A percentile compares a stretch with the other conserved stretches of the same genome.
phyloP scores from a whole-genome alignment of 2,797 vertebrate genomes.

The Decapterus maruadsi region DNA sequence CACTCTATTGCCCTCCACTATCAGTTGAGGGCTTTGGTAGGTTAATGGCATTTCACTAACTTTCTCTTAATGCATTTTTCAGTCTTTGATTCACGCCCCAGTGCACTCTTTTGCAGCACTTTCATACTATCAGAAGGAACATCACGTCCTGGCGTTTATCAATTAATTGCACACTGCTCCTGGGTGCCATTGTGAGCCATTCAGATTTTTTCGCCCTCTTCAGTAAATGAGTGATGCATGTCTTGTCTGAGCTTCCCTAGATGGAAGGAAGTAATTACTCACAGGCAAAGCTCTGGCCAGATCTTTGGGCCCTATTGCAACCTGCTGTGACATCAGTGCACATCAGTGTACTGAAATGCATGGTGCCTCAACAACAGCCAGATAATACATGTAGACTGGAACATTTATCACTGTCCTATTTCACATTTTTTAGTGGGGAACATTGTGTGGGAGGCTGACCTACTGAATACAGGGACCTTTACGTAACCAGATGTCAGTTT shows the following conservation, averaged over 20 bases:
- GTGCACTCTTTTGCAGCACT: slow-evolving; percentile 75
- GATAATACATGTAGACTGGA: slow-evolving; percentile 8
- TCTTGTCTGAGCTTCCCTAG: slow-evolving; percentile 65
- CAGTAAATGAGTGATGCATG: slow-evolving; percentile 78
- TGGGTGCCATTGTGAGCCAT: slow-evolving; percentile 76
- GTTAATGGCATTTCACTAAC: slow-evolving; percentile 85
- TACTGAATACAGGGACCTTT: neutral
- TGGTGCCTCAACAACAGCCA: neutral
- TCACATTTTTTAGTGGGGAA: neutral
- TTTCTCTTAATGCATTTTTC: slow-evolving; percentile 82
- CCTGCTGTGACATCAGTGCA: slow-evolving; percentile 47
- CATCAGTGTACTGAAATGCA: slow-evolving; percentile 14
- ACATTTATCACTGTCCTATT: slow-evolving; percentile 18
- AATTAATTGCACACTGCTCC: slow-evolving; percentile 84
- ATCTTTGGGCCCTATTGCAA: slow-evolving; percentile 56
- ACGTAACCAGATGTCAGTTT: neutral
- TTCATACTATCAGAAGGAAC: slow-evolving; percentile 78
- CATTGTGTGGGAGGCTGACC: neutral
- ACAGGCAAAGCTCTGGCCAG: slow-evolving; percentile 65
- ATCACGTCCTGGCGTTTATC: slow-evolving; percentile 83
- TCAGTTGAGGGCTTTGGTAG: slow-evolving; percentile 82
- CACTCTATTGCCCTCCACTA: slow-evolving; percentile 76
- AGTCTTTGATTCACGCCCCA: slow-evolving; percentile 81
- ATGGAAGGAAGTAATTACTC: slow-evolving; percentile 78
- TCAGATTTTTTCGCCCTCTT: slow-evolving; percentile 64